These are phyloP conservation scores for Onychostoma macrolepis DNA, from an alignment of 2,113 vertebrate genomes.

Conservation along the genomic window DNA sequence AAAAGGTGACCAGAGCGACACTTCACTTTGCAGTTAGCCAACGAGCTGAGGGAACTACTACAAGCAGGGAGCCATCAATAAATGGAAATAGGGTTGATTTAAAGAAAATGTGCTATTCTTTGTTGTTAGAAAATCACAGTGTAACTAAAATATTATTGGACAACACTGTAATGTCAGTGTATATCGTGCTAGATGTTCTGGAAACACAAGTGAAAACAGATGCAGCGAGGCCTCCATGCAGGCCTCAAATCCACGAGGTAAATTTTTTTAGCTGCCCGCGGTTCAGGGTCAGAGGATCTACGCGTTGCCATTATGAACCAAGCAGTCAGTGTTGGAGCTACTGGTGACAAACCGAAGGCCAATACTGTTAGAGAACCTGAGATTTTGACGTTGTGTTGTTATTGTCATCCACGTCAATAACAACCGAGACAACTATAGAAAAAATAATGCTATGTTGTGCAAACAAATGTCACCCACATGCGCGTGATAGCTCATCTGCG, in stretches of 20 bases:
- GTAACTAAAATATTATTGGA: neutral
- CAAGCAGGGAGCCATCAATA: slow-evolving; percentile 7
- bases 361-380: neutral
- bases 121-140: neutral
- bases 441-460: neutral
- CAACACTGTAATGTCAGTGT: neutral
- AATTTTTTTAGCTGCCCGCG: slow-evolving; percentile 37
- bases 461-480: slow-evolving; percentile 40
- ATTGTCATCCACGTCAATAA: neutral
- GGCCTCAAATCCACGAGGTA: slow-evolving; percentile 59
- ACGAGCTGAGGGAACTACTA: neutral
- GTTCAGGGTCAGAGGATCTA: neutral
- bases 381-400: neutral
- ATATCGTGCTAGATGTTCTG: neutral
- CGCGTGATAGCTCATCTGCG: neutral
- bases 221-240: slow-evolving; percentile 51
- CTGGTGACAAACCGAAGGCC: neutral
- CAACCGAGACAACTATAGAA: neutral
- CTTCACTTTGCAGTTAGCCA: neutral
- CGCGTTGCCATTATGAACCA: neutral
- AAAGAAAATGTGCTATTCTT: too few relatives aligned
- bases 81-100: neutral
- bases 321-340: neutral
- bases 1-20: slow-evolving; percentile 14
- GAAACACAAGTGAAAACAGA: slow-evolving; percentile 7